These are phyloP conservation scores for Drosophila flavopinicola DNA, from an alignment of 2,888 invertebrate genomes.

Conservation along the genomic window DNA sequence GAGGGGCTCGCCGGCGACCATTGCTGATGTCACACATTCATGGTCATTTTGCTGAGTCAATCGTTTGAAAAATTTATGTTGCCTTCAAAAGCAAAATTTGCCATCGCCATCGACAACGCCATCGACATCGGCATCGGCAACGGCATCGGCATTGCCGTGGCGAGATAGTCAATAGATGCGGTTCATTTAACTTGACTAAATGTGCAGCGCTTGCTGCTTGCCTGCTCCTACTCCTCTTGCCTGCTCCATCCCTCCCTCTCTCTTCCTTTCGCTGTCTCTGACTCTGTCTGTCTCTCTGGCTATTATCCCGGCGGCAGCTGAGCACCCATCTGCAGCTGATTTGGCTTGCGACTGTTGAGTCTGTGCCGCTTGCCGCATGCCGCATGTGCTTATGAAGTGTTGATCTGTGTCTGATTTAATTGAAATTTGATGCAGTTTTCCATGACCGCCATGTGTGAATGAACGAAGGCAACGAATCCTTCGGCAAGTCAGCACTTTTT, in stretches of 20 bases:
- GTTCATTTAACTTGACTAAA: conserved; percentile 77
- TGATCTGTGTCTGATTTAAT: conserved; percentile 75
- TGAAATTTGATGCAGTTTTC: conserved; percentile 70
- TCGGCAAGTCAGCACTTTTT: conserved; percentile 36
- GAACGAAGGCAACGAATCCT: no score
- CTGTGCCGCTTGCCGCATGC: conserved; percentile 7
- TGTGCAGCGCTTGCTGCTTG: conserved; percentile 62
- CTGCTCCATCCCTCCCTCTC: no score
- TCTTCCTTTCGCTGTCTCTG: not conserved
- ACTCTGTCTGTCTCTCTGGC: not conserved
- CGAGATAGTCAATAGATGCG: conserved; percentile 78
- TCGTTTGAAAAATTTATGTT: conserved; percentile 79
- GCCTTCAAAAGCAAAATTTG: conserved; percentile 78
- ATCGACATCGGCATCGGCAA: conserved; percentile 5
- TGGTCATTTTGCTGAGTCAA: conserved; percentile 79
- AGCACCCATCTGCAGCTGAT: no score
- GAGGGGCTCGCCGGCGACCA: conserved; percentile 26
- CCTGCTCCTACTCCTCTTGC: conserved; percentile 1
- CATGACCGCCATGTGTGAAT: conserved; percentile 30
- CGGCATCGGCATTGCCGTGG: conserved; percentile 23
- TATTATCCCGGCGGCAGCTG: conserved; percentile 2
- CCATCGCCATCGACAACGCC: no score
- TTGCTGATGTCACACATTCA: conserved; percentile 78
- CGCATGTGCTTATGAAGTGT: conserved; percentile 62
- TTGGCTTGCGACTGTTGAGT: conserved; percentile 22